Base-by-base conservation (phyloP, 1,140 invertebrate genomes). In the Bradysia coprophila region DNA sequence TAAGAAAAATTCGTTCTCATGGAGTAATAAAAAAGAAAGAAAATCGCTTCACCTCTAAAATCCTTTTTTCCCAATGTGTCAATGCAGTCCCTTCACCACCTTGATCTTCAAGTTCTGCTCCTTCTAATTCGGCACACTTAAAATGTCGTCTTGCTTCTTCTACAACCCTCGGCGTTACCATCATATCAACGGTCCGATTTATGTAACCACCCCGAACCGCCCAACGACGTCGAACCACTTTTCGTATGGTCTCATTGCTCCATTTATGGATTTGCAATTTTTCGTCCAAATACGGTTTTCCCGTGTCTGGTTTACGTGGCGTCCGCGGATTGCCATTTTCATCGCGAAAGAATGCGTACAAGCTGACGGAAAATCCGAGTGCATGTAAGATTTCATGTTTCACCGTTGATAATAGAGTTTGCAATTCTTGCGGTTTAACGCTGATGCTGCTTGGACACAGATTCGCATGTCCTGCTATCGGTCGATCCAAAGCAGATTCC, bases 371-470 rank as follows among this genome's bases (percentile, higher is more conserved):
- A 66, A 98, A 96, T 1, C 91, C 92, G 23, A 98, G 65, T 0
- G 94, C 93, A 66, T 98, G 95, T 1, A 98, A 67, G 56, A 99
- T 98, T 63, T 99, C 95, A 64, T 99, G 95, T 63, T 98, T 98
- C 0, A 98, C 89, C 0, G 93, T 98, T 19, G 92, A 94, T 46
- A 97, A 65, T 2, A 97, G 69, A 13, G 91, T 91, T 50, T 92
- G 84, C 43, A 93, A 63, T 53, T 98, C 92, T 52, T 95, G 85
- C 22, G 78, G 75, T 54, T 91, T 90, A 13, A 86, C 93, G 51
- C 85, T 91, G 36, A 98, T 83, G 51, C 87, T 89, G n/a, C 81
- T 74, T 0, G 94, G 94, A 56, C 95, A 98, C 40, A 98, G 75
- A 68, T 98, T 98, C 2, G 94, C 92, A 66, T 98, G 93, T 0